phyloP scores from a whole-genome alignment of 2,113 vertebrate genomes.

The Tapirus terrestris region DNA sequence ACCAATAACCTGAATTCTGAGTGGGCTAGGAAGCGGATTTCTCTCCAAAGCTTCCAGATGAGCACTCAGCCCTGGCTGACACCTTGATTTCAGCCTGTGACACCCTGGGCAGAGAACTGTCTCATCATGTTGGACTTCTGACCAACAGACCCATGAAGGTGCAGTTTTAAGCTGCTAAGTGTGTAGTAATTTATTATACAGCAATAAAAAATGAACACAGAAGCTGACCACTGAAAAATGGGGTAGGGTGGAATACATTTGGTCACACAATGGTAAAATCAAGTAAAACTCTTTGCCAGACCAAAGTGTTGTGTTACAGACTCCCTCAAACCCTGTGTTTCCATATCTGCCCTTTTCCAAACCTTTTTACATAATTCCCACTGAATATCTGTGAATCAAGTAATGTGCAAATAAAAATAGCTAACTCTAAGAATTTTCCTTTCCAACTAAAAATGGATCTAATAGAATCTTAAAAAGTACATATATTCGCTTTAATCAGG shows the following conservation, averaged over 20 bases:
- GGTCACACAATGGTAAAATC: background rate
- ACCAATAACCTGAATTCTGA: background rate
- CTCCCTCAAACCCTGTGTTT: background rate
- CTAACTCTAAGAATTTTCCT: background rate
- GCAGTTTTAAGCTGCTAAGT: background rate
- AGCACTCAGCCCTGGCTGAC: background rate
- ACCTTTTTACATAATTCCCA: background rate
- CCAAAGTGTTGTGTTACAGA: background rate
- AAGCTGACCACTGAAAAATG: background rate
- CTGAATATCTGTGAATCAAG: background rate
- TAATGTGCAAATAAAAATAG: background rate
- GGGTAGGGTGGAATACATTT: background rate
- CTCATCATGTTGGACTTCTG: background rate
- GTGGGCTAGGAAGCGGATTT: background rate
- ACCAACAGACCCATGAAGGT: background rate
- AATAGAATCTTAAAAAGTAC: background rate
- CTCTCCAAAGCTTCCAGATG: background rate
- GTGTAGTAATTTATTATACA: background rate
- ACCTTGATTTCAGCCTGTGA: background rate
- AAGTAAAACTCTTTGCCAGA: background rate
- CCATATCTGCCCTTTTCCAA: background rate
- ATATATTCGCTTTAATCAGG: background rate
- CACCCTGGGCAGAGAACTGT: background rate
- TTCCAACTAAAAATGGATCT: background rate
- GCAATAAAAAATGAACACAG: background rate